Evolutionary conservation across 2,113 vertebrate species (phyloP), one percentile per base, ranked within the genome.

Genomic region (Cervus canadensis): DNA sequence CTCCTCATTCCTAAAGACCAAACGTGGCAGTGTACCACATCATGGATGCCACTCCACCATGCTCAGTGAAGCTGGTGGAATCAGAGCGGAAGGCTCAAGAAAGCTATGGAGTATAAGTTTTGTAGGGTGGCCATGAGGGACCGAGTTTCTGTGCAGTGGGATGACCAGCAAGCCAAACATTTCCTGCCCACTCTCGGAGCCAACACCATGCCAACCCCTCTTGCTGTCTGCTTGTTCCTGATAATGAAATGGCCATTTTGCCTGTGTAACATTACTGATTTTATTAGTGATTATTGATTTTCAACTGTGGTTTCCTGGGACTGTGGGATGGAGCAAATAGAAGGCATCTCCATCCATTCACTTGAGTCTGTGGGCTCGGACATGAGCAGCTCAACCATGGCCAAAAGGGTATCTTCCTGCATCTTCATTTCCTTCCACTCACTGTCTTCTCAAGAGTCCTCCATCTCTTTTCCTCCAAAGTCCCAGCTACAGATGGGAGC

Each of bases 251-350:
- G 97, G 97, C 97, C 81, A 97, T 94, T 98, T 98, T 97, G 96
- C 92, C 97, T 97, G 97, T 89, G 96, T 98, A 98, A 91, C 93
- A 95, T 98, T 98, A 96, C 98, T 21, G 71, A 99, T 98, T 98
- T 98, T 98, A 98, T 98, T 98, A 98, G 97, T 91, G 96, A 98
- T 98, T 98, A 98, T 98, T 98, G 99, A 99, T 98, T 99, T 98
- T 96, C 97, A 95, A 74, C 97, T 98, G 97, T 98, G 98, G 98
- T 99, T 99, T 98, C 98, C 98, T 93, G 96, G 97, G 98, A 98
- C 98, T 98, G 97, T 92, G 96, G 36, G 85, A 67, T 89, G 45
- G 45, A 97, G 57, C 94, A 89, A 93, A 97, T 97, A 6, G n/a
- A 98, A 98, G 96, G 91, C 96, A 98, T 97, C 97, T 97, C 97